Conservation (phyloP, 2,113 vertebrate species). For the Austrofundulus limnaeus region DNA sequence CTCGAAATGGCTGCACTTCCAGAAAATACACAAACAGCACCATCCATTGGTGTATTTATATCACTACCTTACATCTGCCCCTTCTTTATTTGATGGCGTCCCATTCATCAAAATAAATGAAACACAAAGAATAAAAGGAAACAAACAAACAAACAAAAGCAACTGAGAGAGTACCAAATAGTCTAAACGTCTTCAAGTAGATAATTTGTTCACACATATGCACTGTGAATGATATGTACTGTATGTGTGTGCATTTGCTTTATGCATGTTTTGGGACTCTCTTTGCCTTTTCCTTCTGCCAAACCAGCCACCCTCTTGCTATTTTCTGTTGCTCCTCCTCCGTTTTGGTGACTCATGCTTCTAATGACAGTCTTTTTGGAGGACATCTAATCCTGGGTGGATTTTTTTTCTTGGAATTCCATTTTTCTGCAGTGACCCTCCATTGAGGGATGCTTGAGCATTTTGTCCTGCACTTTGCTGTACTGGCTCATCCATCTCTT, state of each 20-base stretch:
- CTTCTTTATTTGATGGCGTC: neutral
- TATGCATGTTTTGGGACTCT: neutral
- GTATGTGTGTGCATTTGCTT: neutral
- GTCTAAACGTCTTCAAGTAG: no score
- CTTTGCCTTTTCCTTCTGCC: neutral
- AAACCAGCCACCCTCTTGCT: neutral
- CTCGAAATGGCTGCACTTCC: no score
- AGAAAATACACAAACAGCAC: no score
- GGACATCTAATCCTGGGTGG: neutral
- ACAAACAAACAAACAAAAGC: neutral
- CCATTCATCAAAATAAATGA: neutral
- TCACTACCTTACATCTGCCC: no score
- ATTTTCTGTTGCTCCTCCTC: neutral
- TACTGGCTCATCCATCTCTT: no score
- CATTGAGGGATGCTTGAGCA: no score
- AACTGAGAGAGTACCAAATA: no score
- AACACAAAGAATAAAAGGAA: neutral
- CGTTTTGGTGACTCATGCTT: neutral
- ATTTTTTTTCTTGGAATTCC: neutral
- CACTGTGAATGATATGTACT: neutral
- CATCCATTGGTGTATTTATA: no score
- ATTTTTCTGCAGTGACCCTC: no score
- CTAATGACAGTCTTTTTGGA: neutral
- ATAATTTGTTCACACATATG: no score
- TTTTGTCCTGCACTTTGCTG: no score